Base-by-base conservation (phyloP, 1,140 invertebrate genomes). In the Temnothorax curvispinosus region DNA sequence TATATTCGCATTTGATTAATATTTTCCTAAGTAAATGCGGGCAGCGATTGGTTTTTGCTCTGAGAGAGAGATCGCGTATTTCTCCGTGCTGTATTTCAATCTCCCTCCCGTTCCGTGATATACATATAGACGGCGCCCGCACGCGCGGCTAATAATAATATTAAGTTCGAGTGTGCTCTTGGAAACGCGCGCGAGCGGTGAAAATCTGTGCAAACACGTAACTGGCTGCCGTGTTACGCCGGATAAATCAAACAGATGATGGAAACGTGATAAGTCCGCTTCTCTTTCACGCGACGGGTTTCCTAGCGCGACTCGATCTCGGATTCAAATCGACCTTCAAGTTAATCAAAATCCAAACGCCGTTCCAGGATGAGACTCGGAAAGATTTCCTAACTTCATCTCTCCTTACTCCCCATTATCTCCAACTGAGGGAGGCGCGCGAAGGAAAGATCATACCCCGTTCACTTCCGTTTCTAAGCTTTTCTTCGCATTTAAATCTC, bases 341-440 rank as follows among this genome's bases (percentile, higher is more conserved):
- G 92, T 94, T 94, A 93, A 94, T 94, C 93, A 94, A 94, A 93
- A 94, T 92, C 93, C 90, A 87, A 88, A 91, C 76, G 81, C 74
- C 74, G 85, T 72, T 74, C 86, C 85, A 77, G 75, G 65, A 44
- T 85, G 81, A 77, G 65, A 44, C 86, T 89, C 82, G 89, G 62
- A 77, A 69, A 78, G 78, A 85, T 78, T 58, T 75, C 67, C 81
- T 74, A 92, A 92, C 87, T 93, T 92, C 80, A 77, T 87, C 74
- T 90, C 87, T 91, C 91, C 89, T 91, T 87, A 88, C 91, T 86
- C 88, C 89, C 67, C 50, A 56, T 91, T 90, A 77, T 77, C 74
- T 71, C 77, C 27, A 47, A 58, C 21, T 21, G 52, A 72, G 38
- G 9, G 52, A 47, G 78, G 41, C 6, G 50, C 18, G 18, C 21